These are phyloP conservation scores for Acanthochromis polyacanthus DNA, from an alignment of 2,113 vertebrate species.

Conservation along the genomic window DNA sequence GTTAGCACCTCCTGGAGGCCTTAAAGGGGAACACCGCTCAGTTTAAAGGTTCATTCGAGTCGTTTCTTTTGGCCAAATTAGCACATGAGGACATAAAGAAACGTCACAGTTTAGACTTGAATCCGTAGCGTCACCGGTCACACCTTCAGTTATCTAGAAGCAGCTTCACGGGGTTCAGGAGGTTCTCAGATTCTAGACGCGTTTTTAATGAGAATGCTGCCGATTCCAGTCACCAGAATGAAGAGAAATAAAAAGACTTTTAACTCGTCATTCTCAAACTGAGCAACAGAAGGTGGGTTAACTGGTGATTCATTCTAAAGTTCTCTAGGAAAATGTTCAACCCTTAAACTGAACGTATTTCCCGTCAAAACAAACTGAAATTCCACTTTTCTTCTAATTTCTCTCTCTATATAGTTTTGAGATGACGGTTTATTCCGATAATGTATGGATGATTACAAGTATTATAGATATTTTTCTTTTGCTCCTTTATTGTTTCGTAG, in stretches of 20 bases:
- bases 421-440: constrained; percentile 55
- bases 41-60: constrained; percentile 14
- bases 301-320: no score
- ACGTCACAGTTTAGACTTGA: background rate
- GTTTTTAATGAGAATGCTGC: no score
- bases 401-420: constrained; percentile 24
- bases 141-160: background rate
- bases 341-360: constrained; percentile 23
- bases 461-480: constrained; percentile 56
- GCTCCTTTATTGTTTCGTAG: constrained; percentile 47
- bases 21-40: constrained; percentile 23
- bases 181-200: no score
- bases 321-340: background rate
- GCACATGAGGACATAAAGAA: background rate
- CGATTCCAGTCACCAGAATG: background rate
- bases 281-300: no score
- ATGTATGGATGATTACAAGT: constrained; percentile 57
- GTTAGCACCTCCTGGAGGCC: constrained; percentile 54
- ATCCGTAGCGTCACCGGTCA: background rate
- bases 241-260: no score
- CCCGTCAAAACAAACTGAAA: constrained; percentile 44
- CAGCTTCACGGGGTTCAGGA: accelerated
- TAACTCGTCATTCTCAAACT: no score
- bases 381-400: constrained; percentile 41
- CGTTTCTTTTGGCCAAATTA: background rate